Base-by-base conservation (phyloP, 92 coral and sea anemone species). In the Epizoanthus scotinus region DNA sequence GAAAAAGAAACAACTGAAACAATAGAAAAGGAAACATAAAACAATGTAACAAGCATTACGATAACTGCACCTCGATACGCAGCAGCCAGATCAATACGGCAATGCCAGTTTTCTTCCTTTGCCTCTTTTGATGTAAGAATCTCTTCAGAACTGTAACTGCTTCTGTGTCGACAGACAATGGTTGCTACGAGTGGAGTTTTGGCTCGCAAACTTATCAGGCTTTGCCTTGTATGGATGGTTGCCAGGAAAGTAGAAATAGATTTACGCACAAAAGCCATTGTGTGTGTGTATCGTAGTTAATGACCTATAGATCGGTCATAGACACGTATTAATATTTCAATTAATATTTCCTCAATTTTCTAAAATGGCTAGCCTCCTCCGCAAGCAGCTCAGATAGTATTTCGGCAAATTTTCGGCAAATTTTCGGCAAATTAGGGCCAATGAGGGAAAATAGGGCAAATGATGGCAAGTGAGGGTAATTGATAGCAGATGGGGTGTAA, bases 21-120 rank as follows among this genome's bases (percentile, higher is more conserved):
- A 0, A 60, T 29, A 60, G 31, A 59, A 20, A 15, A 8, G 10
- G 22, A 6, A 40, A 40, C 5, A 60, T 15, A 19, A 24, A 15
- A 21, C n/a, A n/a, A n/a, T n/a, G n/a, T n/a, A n/a, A n/a, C n/a
- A n/a, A n/a, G n/a, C n/a, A n/a, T n/a, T n/a, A n/a, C n/a, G n/a
- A n/a, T n/a, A n/a, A n/a, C n/a, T 7, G 13, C 14, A 75, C 81
- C 93, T 56, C 91, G 84, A 54, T 88, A 93, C 0, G 90, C 85
- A 2, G 98, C 90, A 6, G 95, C 95, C 29, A 93, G 83, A 50
- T 93, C 93, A 77, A 93, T 88, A 25, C 98, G 88, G 7, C 89
- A 74, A 21, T 71, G 73, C 95, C 95, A 91, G 87, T 93, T 93
- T 55, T 83, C 89, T 28, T 26, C 54, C 15, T 72, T 55, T 4